phyloP scores from a whole-genome alignment of 2,113 vertebrate genomes.

The Beaufortia kweichowensis region DNA sequence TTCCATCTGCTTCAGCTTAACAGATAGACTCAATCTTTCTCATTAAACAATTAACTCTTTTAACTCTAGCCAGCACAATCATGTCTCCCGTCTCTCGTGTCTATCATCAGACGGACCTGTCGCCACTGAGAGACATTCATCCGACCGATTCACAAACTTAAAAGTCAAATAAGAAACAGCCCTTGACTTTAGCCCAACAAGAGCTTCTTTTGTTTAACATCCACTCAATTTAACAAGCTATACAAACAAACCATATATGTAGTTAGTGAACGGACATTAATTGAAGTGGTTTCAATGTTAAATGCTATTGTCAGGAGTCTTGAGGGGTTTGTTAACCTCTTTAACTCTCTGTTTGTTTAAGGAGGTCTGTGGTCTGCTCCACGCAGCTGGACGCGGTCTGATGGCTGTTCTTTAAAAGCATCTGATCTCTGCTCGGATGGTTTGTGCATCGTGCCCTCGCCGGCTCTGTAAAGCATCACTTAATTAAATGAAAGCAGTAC shows the following conservation, averaged over 20 bases:
- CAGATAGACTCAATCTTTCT: too few species aligned
- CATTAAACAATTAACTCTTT: too few species aligned
- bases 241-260: neutral
- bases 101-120: neutral
- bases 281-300: neutral
- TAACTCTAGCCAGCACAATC: too few species aligned
- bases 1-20: too few species aligned
- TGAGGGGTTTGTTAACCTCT: neutral
- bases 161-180: neutral
- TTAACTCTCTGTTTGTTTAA: neutral
- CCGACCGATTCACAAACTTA: slow-evolving; percentile 55
- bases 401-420: neutral
- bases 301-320: neutral
- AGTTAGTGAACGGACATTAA: neutral
- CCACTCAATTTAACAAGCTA: neutral
- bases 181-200: neutral
- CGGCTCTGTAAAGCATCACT: neutral
- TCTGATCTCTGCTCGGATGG: too few species aligned
- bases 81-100: too few species aligned
- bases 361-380: neutral
- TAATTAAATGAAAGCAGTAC: neutral
- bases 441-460: neutral
- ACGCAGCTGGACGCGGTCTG: neutral
- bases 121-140: neutral
- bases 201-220: neutral